Evolutionary conservation across 30 jellyfish, hydroid and myxozoan genomes (phyloP).

Genomic region (Hydra vulgaris): DNA sequence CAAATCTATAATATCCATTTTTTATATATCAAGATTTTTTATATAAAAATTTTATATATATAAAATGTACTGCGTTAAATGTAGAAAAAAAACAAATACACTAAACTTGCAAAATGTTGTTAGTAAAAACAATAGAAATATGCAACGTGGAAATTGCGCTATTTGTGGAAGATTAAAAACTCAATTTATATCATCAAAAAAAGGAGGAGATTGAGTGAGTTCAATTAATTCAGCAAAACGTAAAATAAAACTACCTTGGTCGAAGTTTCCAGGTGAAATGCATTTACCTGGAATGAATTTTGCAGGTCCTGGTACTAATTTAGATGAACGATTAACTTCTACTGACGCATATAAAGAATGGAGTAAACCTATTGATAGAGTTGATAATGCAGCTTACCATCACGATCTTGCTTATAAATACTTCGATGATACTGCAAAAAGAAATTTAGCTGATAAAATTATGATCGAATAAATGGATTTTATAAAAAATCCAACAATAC

Average conservation of each 20-base stretch:
- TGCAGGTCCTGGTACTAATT: background rate
- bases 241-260: conserved; percentile 3
- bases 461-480: background rate
- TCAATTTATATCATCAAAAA: conserved; percentile 8
- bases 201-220: background rate
- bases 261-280: background rate
- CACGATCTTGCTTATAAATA: background rate
- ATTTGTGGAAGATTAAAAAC: conserved; percentile 27
- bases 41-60: too few species aligned
- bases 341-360: background rate
- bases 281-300: background rate
- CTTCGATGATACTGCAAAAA: background rate
- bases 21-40: too few species aligned
- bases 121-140: conserved; percentile 18
- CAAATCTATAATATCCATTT: too few species aligned
- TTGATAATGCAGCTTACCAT: background rate
- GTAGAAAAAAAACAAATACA: conserved; percentile 20
- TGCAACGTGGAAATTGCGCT: conserved; percentile 21
- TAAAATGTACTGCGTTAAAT: conserved; percentile 26
- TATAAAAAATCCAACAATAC: background rate
- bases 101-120: conserved; percentile 9
- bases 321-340: background rate
- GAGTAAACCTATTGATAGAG: background rate
- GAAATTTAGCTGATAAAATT: background rate
- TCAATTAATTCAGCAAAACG: background rate